Evolutionary conservation across 2,888 invertebrate species (phyloP).

Genomic region (Tipula lateralis): DNA sequence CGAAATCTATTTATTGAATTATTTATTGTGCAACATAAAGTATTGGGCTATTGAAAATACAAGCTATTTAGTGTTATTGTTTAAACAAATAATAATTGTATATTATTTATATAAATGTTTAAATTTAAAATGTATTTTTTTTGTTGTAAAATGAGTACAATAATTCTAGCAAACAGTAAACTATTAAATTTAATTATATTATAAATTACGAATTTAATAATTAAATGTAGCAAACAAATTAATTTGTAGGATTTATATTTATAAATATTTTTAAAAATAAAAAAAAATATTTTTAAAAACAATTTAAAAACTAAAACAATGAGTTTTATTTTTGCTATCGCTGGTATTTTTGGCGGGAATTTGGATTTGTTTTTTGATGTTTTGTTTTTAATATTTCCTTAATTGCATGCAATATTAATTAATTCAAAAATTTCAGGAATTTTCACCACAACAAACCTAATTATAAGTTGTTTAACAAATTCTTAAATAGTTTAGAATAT

Average conservation of each 20-base stretch:
- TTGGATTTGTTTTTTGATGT: not conserved
- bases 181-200: not conserved
- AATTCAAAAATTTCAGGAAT: not conserved
- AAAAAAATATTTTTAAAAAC: not conserved
- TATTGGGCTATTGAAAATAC: not conserved
- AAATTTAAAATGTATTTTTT: not conserved
- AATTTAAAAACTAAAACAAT: not conserved
- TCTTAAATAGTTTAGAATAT: not conserved
- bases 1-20: not conserved
- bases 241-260: not conserved
- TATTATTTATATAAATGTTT: not conserved
- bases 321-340: slow-evolving; percentile 14
- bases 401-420: not conserved
- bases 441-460: not conserved
- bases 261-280: slow-evolving; percentile 19
- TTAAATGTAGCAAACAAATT: not conserved
- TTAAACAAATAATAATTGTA: not conserved
- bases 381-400: not conserved
- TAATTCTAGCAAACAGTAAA: not conserved
- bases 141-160: not conserved
- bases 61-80: not conserved
- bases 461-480: slow-evolving; percentile 14
- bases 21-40: not conserved
- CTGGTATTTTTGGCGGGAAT: not conserved
- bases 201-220: not conserved